Conservation (phyloP, 2,797 vertebrate genomes). For the Todus mexicanus region DNA sequence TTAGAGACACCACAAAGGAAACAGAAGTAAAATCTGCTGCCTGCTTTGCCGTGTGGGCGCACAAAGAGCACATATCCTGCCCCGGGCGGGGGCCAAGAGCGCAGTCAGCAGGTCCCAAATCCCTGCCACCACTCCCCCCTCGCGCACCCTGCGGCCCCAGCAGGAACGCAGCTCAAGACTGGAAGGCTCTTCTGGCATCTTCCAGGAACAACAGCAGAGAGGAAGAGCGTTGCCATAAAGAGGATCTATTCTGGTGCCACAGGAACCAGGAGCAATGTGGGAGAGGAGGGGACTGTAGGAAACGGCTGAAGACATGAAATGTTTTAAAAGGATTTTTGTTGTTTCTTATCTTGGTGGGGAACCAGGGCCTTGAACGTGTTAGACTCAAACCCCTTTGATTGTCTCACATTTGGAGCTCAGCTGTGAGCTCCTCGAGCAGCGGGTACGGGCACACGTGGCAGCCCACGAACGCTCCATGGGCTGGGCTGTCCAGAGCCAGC, state of each 20-base stretch:
- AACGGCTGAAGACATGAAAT: background rate
- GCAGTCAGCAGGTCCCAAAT: conserved; percentile 13
- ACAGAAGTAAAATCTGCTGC: background rate
- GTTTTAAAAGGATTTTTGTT: conserved; percentile 1
- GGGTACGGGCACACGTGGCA: background rate
- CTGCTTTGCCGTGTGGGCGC: background rate
- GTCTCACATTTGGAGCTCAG: background rate
- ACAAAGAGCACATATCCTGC: conserved; percentile 56
- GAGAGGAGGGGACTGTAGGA: conserved; percentile 28
- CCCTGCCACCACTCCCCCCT: too few relatives aligned
- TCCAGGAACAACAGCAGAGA: background rate
- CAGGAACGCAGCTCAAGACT: too few relatives aligned
- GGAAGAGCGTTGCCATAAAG: background rate
- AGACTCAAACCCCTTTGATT: background rate
- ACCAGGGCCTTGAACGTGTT: background rate
- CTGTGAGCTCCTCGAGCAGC: background rate
- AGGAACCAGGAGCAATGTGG: conserved; percentile 36
- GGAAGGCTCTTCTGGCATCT: background rate
- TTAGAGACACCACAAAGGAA: background rate
- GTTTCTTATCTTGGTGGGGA: conserved; percentile 40
- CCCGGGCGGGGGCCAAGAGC: background rate
- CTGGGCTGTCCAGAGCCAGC: background rate
- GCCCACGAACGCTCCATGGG: background rate
- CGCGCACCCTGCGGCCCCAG: too few relatives aligned
- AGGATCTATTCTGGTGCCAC: conserved; percentile 49